phyloP scores from a whole-genome alignment of 1,140 invertebrate genomes.

The Dreissena polymorpha region DNA sequence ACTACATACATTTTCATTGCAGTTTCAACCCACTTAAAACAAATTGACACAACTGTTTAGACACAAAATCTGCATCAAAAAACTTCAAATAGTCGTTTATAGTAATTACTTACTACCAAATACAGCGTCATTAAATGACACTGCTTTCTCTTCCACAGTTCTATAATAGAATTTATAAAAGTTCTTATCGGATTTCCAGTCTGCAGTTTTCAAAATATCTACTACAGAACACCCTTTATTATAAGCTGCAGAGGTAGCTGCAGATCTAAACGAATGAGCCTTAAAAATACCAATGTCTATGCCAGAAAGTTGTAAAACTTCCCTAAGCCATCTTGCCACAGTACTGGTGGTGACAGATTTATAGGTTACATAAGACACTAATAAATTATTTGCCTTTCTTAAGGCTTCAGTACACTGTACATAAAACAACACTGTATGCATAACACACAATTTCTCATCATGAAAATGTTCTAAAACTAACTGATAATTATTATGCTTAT shows the following conservation, averaged over 20 bases:
- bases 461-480: not conserved
- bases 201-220: conserved; percentile 24
- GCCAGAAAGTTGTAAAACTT: not conserved
- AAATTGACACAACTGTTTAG: too few relatives aligned
- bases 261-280: conserved; percentile 32
- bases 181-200: conserved; percentile 14
- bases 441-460: conserved; percentile 6
- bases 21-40: too few relatives aligned
- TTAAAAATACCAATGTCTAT: conserved; percentile 14
- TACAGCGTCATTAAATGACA: too few relatives aligned
- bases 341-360: not conserved
- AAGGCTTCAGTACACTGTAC: not conserved
- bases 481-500: not conserved
- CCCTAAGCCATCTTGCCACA: conserved; percentile 21
- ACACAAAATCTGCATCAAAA: too few relatives aligned
- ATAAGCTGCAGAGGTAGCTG: conserved; percentile 6
- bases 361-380: conserved; percentile 4
- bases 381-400: not conserved
- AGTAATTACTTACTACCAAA: too few relatives aligned
- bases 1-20: too few relatives aligned
- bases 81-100: too few relatives aligned
- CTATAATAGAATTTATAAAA: conserved; percentile 26
- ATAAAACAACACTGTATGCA: not conserved
- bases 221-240: not conserved
- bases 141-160: too few relatives aligned